These are phyloP conservation scores for Scaptomyza reducta DNA, from an alignment of 2,888 invertebrate genomes.

Conservation along the genomic window DNA sequence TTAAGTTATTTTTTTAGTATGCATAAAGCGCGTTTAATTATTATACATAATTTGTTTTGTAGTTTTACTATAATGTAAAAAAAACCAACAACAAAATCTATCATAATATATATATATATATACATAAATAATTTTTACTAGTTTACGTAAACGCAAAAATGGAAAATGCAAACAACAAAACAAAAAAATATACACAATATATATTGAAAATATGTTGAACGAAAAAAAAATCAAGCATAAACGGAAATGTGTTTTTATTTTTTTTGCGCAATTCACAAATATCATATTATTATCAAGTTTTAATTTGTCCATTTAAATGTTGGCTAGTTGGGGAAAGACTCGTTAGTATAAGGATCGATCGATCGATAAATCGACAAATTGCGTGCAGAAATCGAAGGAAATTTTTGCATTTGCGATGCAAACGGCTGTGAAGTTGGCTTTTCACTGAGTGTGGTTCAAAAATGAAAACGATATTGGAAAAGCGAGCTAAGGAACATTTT, in stretches of 20 bases:
- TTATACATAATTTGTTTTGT: slow-evolving; percentile 70
- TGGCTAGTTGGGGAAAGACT: slow-evolving; percentile 49
- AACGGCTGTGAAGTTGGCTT: slow-evolving; percentile 77
- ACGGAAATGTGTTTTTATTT: slow-evolving; percentile 64
- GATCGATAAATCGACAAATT: slow-evolving; percentile 15
- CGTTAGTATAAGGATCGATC: slow-evolving; percentile 45
- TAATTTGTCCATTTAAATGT: slow-evolving; percentile 8
- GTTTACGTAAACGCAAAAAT: slow-evolving; percentile 53
- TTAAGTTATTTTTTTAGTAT: slow-evolving; percentile 37
- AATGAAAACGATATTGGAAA: slow-evolving; percentile 25
- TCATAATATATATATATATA: slow-evolving; percentile 39
- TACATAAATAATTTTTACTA: slow-evolving; percentile 54
- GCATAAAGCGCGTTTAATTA: slow-evolving; percentile 47
- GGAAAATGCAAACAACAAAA: slow-evolving; percentile 35
- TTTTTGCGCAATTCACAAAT: slow-evolving; percentile 10
- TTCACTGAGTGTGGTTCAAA: slow-evolving; percentile 34
- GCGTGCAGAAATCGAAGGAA: slow-evolving; percentile 41
- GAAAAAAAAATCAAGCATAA: slow-evolving; percentile 58
- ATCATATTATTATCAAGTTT: slow-evolving; percentile 1
- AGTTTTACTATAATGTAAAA: slow-evolving; percentile 66
- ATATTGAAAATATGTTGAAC: slow-evolving; percentile 69
- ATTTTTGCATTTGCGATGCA: slow-evolving; percentile 58
- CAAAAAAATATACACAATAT: slow-evolving; percentile 59
- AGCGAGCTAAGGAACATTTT: slow-evolving; percentile 33
- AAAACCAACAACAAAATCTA: slow-evolving; percentile 39